phyloP scores from a whole-genome alignment of 2,888 invertebrate species.

The Drosophila percnosoma region DNA sequence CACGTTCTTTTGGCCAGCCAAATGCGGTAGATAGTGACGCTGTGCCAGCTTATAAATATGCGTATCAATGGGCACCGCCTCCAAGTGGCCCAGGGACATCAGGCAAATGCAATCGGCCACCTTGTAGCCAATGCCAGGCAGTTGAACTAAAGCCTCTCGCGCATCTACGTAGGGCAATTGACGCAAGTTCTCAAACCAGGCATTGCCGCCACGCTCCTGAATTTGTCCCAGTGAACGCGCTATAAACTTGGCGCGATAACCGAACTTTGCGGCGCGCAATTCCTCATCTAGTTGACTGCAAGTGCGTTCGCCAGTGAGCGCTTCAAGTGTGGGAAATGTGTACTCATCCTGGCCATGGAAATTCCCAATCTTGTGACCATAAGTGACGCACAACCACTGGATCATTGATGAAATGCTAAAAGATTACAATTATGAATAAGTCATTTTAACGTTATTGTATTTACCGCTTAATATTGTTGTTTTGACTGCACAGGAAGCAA shows the following conservation, averaged over 20 bases:
- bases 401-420: conserved; percentile 95
- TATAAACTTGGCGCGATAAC: conserved; percentile 95
- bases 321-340: conserved; percentile 92
- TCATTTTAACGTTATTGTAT: background rate
- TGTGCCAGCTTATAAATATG: conserved; percentile 97
- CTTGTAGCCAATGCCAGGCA: conserved; percentile 97
- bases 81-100: conserved; percentile 96
- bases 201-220: conserved; percentile 88
- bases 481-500: conserved; percentile 98
- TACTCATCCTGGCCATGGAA: conserved; percentile 90
- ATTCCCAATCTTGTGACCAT: conserved; percentile 91
- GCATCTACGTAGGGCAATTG: conserved; percentile 90
- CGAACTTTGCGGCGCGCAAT: conserved; percentile 91
- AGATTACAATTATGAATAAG: background rate
- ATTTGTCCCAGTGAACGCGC: conserved; percentile 90
- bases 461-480: conserved; percentile 96
- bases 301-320: conserved; percentile 82
- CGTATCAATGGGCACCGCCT: conserved; percentile 97
- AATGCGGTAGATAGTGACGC: conserved; percentile 91
- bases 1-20: conserved; percentile 89
- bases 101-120: conserved; percentile 99
- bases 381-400: conserved; percentile 92
- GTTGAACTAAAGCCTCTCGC: conserved; percentile 89
- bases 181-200: conserved; percentile 91
- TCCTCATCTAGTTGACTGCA: conserved; percentile 88